Base-by-base conservation (phyloP, 1,140 invertebrate species). In the Saccostrea echinata region DNA sequence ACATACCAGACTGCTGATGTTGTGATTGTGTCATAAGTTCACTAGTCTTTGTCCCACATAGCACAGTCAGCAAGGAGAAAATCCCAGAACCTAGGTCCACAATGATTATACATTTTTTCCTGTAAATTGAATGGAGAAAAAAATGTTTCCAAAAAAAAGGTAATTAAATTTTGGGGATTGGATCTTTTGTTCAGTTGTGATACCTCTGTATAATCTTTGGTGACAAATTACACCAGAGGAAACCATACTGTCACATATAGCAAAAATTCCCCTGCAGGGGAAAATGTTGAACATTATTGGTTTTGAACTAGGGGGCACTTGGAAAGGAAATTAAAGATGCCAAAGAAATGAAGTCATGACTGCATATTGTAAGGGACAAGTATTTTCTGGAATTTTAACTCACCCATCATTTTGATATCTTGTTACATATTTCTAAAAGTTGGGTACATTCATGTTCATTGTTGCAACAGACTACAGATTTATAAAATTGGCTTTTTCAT, bases 321-420 rank as follows among this genome's bases (percentile, higher is more conserved):
- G 13, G 16, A 27, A 30, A 27, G 30, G 12, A 33, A 76, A 30
- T 30, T 76, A 30, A 30, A 76, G 68, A 76, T 76, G 68, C 68
- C 68, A 12, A 76, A 76, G 4, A 76, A 76, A 33, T 76, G 68
- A 76, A 33, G 68, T 76, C 68, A 76, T 76, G 12, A 4, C 27
- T 16, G 68, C 16, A 16, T 76, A 16, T 30, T 30, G 24, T 12
- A 12, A 76, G 27, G 27, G 12, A 30, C 8, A 27, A 24, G 68
- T 2, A 9, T 30, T 27, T 16, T 27, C 68, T 76, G 30, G 27
- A 76, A 76, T 76, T 30, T 71, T 76, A 27, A 30, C 68, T 27
- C 13, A 4, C 16, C 55, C 55, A 18, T 61, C 55, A 61, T 61
- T n/a, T 21, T 21, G n/a, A 61, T 61, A 61, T 61, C n/a, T 61